A percentile compares a stretch with the other conserved stretches of the same genome.
Evolutionary conservation across 2,888 invertebrate species (phyloP).

Genomic region (Eupithecia abbreviata): DNA sequence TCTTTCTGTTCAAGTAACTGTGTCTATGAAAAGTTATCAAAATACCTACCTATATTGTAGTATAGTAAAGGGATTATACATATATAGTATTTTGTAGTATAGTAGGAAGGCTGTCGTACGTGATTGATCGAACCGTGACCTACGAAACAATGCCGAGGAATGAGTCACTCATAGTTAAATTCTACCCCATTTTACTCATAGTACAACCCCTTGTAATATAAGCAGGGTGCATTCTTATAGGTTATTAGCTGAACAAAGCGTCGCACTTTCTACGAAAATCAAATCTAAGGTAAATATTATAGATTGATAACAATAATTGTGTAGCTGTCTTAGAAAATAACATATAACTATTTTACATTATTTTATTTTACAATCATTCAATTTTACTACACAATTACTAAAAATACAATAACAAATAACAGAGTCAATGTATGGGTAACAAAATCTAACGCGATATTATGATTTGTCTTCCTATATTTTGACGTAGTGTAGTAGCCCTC

Average conservation of each 20-base stretch:
- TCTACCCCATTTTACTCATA: slow-evolving; percentile 31
- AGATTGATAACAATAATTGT: background rate
- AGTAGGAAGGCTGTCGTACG: slow-evolving; percentile 14
- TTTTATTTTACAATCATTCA: background rate
- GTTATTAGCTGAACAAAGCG: background rate
- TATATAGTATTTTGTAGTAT: too few relatives aligned
- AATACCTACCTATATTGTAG: too few relatives aligned
- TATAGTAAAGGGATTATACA: too few relatives aligned
- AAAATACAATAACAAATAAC: background rate
- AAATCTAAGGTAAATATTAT: background rate
- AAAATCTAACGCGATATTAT: background rate
- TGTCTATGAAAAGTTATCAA: too few relatives aligned
- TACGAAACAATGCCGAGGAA: slow-evolving; percentile 32
- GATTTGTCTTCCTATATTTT: too few relatives aligned
- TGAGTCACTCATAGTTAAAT: slow-evolving; percentile 33
- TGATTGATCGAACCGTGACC: slow-evolving; percentile 32
- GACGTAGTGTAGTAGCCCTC: too few relatives aligned
- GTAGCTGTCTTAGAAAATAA: background rate
- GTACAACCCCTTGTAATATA: slow-evolving; percentile 18
- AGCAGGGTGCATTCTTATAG: slow-evolving; percentile 13
- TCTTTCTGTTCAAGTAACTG: too few relatives aligned
- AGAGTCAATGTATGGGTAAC: background rate
- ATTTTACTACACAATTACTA: background rate
- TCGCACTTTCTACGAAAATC: background rate
- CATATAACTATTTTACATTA: background rate